Conservation (phyloP, 2,113 vertebrate genomes). For the Haemorhous mexicanus region DNA sequence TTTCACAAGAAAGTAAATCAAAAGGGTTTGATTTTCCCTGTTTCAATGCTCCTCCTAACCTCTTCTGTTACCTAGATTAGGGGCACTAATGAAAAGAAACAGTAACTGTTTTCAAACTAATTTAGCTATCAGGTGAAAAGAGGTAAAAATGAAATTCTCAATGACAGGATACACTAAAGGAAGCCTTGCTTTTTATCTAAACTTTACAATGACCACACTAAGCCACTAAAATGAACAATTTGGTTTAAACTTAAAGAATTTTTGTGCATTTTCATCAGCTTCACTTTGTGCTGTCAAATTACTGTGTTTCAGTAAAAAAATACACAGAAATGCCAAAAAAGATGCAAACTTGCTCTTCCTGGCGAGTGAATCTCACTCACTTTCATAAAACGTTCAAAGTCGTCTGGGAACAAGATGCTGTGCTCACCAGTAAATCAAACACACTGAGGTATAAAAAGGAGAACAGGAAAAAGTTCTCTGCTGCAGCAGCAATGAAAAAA, state of each 20-base stretch:
- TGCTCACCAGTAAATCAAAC: constrained; percentile 62
- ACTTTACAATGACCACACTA: neutral
- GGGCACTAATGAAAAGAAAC: neutral
- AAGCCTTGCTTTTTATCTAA: constrained; percentile 22
- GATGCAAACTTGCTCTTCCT: constrained; percentile 52
- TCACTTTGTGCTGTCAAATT: constrained; percentile 46
- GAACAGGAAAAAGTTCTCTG: constrained; percentile 73
- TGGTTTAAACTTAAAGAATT: constrained; percentile 36
- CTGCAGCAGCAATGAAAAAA: constrained; percentile 75
- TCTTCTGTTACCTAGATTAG: neutral
- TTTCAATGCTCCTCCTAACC: neutral
- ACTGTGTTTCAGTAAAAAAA: constrained; percentile 50
- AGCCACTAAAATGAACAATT: constrained; percentile 45
- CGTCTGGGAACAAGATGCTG: constrained; percentile 48
- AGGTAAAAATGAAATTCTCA: neutral
- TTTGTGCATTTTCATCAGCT: constrained; percentile 66
- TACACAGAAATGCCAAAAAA: constrained; percentile 55
- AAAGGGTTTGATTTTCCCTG: neutral
- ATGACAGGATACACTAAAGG: neutral
- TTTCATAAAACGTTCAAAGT: neutral
- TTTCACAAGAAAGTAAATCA: constrained; percentile 8
- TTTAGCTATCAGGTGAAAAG: neutral
- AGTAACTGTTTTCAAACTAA: neutral
- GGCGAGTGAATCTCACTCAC: constrained; percentile 52
- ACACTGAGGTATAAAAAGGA: constrained; percentile 74